Conservation (phyloP, 2,888 invertebrate genomes). For the Conistra vaccinii region DNA sequence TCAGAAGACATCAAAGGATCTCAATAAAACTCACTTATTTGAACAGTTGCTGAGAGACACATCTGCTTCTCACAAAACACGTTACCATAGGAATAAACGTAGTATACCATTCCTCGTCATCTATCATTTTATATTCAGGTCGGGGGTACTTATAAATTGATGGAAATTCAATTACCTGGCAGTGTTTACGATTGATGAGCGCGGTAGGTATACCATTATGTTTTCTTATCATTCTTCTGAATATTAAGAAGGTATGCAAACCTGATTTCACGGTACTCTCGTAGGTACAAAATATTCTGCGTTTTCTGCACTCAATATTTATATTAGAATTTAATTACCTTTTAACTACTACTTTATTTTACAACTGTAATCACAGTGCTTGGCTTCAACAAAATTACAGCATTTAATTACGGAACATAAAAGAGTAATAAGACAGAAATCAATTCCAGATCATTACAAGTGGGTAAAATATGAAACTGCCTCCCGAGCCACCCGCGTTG, state of each 20-base stretch:
- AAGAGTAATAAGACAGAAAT: slow-evolving; percentile 34
- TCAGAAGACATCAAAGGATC: slow-evolving; percentile 84
- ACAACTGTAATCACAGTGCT: neutral
- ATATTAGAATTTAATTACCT: neutral
- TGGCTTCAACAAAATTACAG: slow-evolving; percentile 4
- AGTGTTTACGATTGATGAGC: slow-evolving; percentile 57
- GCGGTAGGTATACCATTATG: slow-evolving; percentile 37
- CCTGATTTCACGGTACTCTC: slow-evolving; percentile 8
- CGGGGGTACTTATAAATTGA: slow-evolving; percentile 64
- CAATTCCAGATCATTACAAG: slow-evolving; percentile 39
- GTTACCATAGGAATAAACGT: slow-evolving; percentile 76
- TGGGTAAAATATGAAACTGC: slow-evolving; percentile 73
- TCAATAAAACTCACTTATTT: slow-evolving; percentile 83
- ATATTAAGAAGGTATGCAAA: slow-evolving; percentile 42
- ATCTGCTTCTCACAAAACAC: slow-evolving; percentile 85
- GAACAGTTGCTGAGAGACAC: slow-evolving; percentile 79
- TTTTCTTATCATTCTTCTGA: slow-evolving; percentile 50
- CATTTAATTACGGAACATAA: slow-evolving; percentile 17
- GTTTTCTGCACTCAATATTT: slow-evolving; percentile 5
- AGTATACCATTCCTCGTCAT: slow-evolving; percentile 70
- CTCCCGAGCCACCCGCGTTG: slow-evolving; percentile 67
- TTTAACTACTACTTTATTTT: slow-evolving; percentile 2
- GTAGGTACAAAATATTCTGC: slow-evolving; percentile 2
- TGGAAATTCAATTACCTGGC: slow-evolving; percentile 65
- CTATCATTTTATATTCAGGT: slow-evolving; percentile 73